Percentiles rank a stretch among this genome's conserved stretches.
Conservation (phyloP, 2,113 vertebrate genomes). For the Mirza zaza region DNA sequence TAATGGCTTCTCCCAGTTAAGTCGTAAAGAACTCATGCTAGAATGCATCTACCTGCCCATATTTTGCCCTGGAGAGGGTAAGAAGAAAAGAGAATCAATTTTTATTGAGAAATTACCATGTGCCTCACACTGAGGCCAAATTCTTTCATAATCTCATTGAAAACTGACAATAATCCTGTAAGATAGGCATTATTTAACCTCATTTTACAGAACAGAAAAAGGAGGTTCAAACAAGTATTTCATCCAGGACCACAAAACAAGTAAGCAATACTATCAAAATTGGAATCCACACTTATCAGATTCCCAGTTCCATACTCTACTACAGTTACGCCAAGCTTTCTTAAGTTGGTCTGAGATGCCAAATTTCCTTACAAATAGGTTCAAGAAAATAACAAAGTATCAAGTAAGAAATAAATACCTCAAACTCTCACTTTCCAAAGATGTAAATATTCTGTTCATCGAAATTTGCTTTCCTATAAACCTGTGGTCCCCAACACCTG, state of each 20-base stretch:
- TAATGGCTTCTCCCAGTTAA: not conserved
- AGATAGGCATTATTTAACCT: conserved; percentile 43
- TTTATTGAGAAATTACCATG: not conserved
- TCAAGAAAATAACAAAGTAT: conserved; percentile 41
- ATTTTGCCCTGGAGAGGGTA: not conserved
- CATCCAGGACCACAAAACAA: not conserved
- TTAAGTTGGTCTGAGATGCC: not conserved
- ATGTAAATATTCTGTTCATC: conserved; percentile 34
- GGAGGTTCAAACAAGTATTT: not conserved
- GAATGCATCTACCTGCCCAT: not conserved
- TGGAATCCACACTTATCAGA: not conserved
- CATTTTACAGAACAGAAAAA: conserved; percentile 44
- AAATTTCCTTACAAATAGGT: conserved; percentile 17
- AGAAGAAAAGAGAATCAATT: not conserved
- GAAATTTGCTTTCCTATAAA: conserved; percentile 51
- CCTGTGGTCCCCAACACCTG: too few species aligned
- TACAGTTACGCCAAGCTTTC: not conserved
- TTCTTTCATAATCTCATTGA: not conserved
- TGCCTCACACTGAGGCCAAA: not conserved
- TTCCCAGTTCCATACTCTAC: not conserved
- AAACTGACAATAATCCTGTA: not conserved
- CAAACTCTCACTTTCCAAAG: conserved; percentile 32
- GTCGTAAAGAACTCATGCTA: not conserved
- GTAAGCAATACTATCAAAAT: not conserved
- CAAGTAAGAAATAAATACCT: conserved; percentile 37